Conservation (phyloP, 2,888 invertebrate genomes). For the Brachyopa scutellaris region DNA sequence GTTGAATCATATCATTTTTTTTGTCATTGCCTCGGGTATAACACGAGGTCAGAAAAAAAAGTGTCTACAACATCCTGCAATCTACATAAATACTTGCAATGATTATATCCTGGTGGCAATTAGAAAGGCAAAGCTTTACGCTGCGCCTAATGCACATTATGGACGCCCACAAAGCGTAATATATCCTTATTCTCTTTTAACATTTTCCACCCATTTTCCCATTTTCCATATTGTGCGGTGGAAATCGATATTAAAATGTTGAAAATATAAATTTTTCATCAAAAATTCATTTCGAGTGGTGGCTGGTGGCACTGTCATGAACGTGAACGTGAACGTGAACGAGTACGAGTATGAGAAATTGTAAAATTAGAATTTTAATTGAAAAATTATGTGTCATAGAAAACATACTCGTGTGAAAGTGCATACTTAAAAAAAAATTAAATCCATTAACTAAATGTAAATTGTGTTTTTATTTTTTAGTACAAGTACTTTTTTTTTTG, state of each 20-base stretch:
- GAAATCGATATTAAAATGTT: conserved; percentile 54
- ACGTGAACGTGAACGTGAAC: too few relatives aligned
- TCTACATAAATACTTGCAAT: not conserved
- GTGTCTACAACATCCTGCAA: too few relatives aligned
- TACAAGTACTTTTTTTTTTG: not conserved
- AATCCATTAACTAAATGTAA: conserved; percentile 17
- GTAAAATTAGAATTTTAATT: conserved; percentile 63
- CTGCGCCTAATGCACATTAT: conserved; percentile 41
- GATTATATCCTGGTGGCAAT: conserved; percentile 46
- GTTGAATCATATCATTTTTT: not conserved
- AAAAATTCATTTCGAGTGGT: conserved; percentile 33
- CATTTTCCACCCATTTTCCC: not conserved
- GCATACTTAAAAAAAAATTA: conserved; percentile 14
- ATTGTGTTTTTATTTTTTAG: too few relatives aligned
- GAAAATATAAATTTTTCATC: conserved; percentile 30
- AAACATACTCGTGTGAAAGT: too few relatives aligned
- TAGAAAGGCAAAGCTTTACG: conserved; percentile 37
- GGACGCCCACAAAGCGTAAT: conserved; percentile 14
- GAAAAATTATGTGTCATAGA: conserved; percentile 22
- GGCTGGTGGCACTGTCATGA: not conserved
- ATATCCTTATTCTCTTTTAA: conserved; percentile 4
- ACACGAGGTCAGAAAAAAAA: conserved; percentile 45
- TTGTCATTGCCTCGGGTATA: conserved; percentile 22
- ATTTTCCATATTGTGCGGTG: conserved; percentile 9
- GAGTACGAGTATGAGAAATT: not conserved